A percentile compares a stretch with the other conserved stretches of the same genome.
Evolutionary conservation across 2,113 vertebrate genomes (phyloP).

Genomic region (Chaenogobius annularis): DNA sequence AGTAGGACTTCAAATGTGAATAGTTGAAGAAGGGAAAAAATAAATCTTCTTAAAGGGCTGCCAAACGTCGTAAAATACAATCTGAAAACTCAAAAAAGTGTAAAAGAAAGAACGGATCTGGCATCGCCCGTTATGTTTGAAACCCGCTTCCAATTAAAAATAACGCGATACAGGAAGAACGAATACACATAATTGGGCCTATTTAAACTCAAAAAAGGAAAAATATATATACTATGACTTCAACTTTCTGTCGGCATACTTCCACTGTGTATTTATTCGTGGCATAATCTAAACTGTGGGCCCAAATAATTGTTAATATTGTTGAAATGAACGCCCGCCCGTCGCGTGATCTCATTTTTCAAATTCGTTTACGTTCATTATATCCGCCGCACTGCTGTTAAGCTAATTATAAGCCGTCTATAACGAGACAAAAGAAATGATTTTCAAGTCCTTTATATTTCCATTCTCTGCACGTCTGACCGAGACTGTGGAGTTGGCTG

Average conservation of each 20-base stretch:
- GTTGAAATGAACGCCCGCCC: neutral
- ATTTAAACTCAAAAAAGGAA: neutral
- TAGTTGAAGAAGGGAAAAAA: constrained; percentile 37
- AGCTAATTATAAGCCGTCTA: constrained; percentile 23
- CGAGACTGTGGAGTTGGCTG: constrained; percentile 60
- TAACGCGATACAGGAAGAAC: constrained; percentile 26
- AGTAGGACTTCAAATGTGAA: constrained; percentile 56
- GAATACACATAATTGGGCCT: neutral
- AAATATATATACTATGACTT: constrained; percentile 11
- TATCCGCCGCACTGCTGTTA: constrained; percentile 9
- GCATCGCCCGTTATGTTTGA: constrained; percentile 12
- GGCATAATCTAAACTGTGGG: neutral
- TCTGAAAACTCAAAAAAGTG: constrained; percentile 19
- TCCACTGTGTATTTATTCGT: neutral
- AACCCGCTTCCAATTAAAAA: constrained; percentile 52
- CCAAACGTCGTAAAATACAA: constrained; percentile 54
- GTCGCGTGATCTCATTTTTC: constrained; percentile 10
- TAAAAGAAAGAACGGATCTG: constrained; percentile 14
- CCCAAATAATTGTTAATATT: constrained; percentile 6
- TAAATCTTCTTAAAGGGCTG: constrained; percentile 35
- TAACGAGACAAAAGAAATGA: constrained; percentile 53
- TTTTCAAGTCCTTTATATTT: constrained; percentile 57
- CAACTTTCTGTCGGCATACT: neutral
- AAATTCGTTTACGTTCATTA: constrained; percentile 1
- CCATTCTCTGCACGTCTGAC: constrained; percentile 68